Percentiles rank a stretch among this genome's conserved stretches.
These are phyloP conservation scores for Cottoperca gobio DNA, from an alignment of 2,797 vertebrate genomes.

Conservation along the genomic window DNA sequence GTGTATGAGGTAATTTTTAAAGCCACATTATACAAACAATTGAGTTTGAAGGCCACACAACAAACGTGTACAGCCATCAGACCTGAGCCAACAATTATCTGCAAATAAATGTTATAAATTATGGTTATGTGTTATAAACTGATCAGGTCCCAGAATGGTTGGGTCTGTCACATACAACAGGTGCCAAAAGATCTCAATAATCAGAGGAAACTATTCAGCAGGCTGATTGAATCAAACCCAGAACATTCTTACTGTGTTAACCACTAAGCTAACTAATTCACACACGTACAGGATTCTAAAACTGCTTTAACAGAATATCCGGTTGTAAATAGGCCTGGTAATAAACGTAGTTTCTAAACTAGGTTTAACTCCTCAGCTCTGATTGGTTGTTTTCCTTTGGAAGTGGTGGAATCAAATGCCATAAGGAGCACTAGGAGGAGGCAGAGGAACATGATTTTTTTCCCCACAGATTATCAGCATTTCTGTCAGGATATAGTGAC, in stretches of 20 bases:
- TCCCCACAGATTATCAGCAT: no score
- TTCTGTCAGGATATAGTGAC: no score
- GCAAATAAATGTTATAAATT: constrained; percentile 53
- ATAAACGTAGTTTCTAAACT: not conserved
- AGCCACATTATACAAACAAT: constrained; percentile 41
- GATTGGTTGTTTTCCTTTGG: no score
- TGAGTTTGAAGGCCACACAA: not conserved
- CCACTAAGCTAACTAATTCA: not conserved
- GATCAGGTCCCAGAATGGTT: constrained; percentile 39
- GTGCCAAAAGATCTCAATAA: constrained; percentile 60
- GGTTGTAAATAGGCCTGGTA: not conserved
- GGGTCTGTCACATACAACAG: constrained; percentile 36
- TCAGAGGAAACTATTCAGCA: constrained; percentile 69
- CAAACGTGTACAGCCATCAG: constrained; percentile 25
- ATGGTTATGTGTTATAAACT: constrained; percentile 26
- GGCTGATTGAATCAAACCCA: constrained; percentile 25
- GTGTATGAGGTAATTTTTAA: constrained; percentile 41
- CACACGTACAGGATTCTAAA: not conserved
- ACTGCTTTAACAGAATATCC: not conserved
- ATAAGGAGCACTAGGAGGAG: no score
- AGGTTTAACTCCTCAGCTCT: no score
- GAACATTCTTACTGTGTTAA: not conserved
- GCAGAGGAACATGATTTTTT: no score
- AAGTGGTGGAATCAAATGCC: no score
- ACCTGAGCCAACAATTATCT: constrained; percentile 25